These are phyloP conservation scores for Strigamia crassipes DNA, from an alignment of 2,888 invertebrate genomes.

Conservation along the genomic window DNA sequence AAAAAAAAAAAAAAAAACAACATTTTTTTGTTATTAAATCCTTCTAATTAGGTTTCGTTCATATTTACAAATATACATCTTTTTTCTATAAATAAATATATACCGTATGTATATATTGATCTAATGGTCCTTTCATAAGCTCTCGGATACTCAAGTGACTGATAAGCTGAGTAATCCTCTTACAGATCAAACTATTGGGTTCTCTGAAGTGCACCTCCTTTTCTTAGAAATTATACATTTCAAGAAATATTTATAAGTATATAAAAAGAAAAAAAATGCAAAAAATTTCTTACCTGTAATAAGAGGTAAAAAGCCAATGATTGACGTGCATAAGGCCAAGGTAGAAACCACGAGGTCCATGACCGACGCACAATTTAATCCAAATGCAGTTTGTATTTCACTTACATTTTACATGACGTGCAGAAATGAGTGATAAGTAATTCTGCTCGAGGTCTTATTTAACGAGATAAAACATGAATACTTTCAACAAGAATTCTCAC, in stretches of 20 bases:
- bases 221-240: not conserved
- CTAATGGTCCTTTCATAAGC: not conserved
- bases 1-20: not conserved
- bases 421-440: slow-evolving; percentile 29
- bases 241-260: not conserved
- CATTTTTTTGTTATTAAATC: not conserved
- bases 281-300: slow-evolving; percentile 14
- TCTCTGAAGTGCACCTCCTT: not conserved
- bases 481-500: not conserved
- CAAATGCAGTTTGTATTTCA: slow-evolving; percentile 35
- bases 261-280: not conserved
- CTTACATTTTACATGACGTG: slow-evolving; percentile 25
- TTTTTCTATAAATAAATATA: not conserved
- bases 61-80: not conserved
- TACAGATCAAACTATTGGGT: not conserved
- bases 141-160: slow-evolving; percentile 1
- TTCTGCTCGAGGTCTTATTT: slow-evolving; percentile 32
- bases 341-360: slow-evolving; percentile 42
- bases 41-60: not conserved
- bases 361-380: slow-evolving; percentile 34
- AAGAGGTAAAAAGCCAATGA: slow-evolving; percentile 13
- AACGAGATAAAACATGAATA: slow-evolving; percentile 31
- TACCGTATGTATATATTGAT: not conserved
- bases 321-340: slow-evolving; percentile 38
- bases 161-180: slow-evolving; percentile 29